Evolutionary conservation across 2,113 vertebrate genomes (phyloP), one percentile per base, ranked within the genome.

Genomic region (Platysteira castanea): DNA sequence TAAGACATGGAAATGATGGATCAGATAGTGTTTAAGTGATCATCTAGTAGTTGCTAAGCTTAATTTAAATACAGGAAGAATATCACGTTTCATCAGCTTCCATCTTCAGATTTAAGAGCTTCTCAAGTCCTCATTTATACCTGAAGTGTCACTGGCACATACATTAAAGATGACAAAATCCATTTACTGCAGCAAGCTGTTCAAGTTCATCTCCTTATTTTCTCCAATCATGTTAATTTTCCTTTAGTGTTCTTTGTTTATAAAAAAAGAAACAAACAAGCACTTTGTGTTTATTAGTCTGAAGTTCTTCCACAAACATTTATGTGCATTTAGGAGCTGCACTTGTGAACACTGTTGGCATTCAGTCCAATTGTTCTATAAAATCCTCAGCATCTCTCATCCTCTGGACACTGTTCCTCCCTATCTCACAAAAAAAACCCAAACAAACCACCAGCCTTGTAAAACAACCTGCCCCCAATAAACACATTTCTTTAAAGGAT

Each of bases 101-200:
- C 91, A 74, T 86, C 93, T 96, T 96, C 78, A 94, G 81, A 91
- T 96, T 97, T 92, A 95, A 94, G 76, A 90, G 65, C 50, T 92
- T 91, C 85, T 89, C 74, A 93, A 94, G 70, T 90, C 57, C 79
- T 97, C 77, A 92, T 94, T 95, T 94, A 90, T 94, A 97, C 82
- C 70, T 85, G 87, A 95, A 97, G 85, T 97, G 75, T 96, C 89
- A 87, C 78, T 96, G 85, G 86, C 60, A 97, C 33, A 75, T 84
- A 89, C 54, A 87, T 93, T 95, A 94, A 87, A 76, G 65, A 67
- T 93, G 90, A 74, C 42, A 84, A 96, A 84, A 91, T 81, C 35
- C 20, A 91, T 94, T 85, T 92, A 68, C 86, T 49, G 46, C 69
- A 80, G 61, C 89, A 97, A 92, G 75, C 33, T 86, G 47, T 86